Base-by-base conservation (phyloP, 2,113 vertebrate species). In the Riparia riparia region DNA sequence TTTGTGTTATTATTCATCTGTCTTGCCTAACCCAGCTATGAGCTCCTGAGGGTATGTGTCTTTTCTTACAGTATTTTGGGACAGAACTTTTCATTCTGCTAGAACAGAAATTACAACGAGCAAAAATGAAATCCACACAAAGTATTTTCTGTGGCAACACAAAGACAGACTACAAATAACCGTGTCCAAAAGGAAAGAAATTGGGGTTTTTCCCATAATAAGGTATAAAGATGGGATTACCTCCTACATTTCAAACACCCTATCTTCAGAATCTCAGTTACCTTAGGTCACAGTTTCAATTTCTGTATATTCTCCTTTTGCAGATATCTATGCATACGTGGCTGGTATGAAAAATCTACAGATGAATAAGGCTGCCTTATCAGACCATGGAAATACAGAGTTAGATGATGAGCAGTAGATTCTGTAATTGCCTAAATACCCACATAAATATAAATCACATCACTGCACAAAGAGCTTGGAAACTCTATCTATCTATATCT, bases 351-450 rank as follows among this genome's bases (percentile, higher is more conserved):
- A 42, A 72, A 81, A 93, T 37, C 82, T 91, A 83, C 58, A 58
- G 72, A 34, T 66, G 39, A 93, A 71, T 17, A 25, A 86, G 64
- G 44, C 56, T 85, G 76, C 56, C 70, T 91, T 80, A 91, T 76
- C 80, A 25, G 9, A 70, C 60, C 83, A 51, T 11, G n/a, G 7
- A 72, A 95, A 45, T 83, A 76, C 34, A 26, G 94, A 71, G 53
- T 78, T 63, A 97, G 82, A 89, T 84, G 85, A 83, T 8, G 22
- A 86, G 77, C 82, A 87, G 63, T 39, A 90, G 78, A 85, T 65
- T 44, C 47, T 73, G 42, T 49, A 91, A 86, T 91, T 83, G 83
- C 44, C 77, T 76, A 82, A 87, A 79, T 29, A 73, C 22, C 63
- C 24, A 41, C 54, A 39, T 58, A 73, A 88, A 83, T 70, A 53